These are phyloP conservation scores for Carassius carassius DNA, from an alignment of 2,113 vertebrate species.

Conservation along the genomic window DNA sequence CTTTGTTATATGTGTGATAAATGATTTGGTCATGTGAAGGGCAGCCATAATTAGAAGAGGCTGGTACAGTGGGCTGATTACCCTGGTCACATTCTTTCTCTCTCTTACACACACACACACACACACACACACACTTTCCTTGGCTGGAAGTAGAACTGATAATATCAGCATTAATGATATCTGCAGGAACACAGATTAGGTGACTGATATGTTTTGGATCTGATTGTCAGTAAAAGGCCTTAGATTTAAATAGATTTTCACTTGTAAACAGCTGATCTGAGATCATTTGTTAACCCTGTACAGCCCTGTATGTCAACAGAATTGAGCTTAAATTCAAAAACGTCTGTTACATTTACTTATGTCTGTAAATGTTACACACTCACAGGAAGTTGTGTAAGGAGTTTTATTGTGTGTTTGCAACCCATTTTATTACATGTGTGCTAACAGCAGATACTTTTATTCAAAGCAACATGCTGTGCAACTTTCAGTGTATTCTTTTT, in stretches of 20 bases:
- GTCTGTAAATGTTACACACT: not conserved
- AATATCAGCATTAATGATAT: constrained; percentile 35
- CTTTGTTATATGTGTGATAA: constrained; percentile 39
- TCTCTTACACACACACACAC: not conserved
- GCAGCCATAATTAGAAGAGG: constrained; percentile 39
- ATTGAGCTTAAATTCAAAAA: not conserved
- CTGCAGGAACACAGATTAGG: constrained; percentile 25
- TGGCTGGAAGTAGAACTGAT: not conserved
- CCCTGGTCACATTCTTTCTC: not conserved
- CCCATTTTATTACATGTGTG: not conserved
- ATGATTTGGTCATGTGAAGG: constrained; percentile 45
- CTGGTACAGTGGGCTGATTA: constrained; percentile 27
- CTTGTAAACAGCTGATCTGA: constrained; percentile 23
- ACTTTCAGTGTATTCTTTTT: not conserved
- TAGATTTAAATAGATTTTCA: constrained; percentile 6
- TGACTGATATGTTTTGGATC: constrained; percentile 23
- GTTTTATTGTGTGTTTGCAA: not conserved
- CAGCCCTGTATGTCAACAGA: constrained; percentile 3
- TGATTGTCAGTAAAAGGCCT: constrained; percentile 21
- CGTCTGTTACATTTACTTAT: not conserved
- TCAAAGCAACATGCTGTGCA: not conserved
- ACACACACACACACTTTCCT: not conserved
- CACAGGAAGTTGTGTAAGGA: not conserved
- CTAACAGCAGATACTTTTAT: not conserved
- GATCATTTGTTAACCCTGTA: constrained; percentile 15